phyloP scores from a whole-genome alignment of 2,113 vertebrate genomes.

The Peromyscus leucopus region DNA sequence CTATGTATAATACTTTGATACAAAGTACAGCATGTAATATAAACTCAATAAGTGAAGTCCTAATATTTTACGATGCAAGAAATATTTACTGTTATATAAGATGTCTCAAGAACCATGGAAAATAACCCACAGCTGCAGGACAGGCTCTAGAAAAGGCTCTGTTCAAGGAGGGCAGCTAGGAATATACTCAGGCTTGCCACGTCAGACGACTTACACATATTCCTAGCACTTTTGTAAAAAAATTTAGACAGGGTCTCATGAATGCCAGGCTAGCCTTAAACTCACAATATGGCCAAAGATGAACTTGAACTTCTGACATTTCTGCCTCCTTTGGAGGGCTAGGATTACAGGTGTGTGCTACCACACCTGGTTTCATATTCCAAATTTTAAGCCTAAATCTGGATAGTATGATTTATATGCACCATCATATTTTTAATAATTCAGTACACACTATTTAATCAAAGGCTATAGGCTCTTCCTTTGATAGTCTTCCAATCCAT shows the following conservation, averaged over 20 bases:
- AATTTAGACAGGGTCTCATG: background rate
- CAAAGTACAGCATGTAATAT: slow-evolving; percentile 10
- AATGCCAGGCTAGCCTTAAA: no score
- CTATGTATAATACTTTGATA: slow-evolving; percentile 45
- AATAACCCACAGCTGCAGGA: background rate
- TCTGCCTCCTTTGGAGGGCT: background rate
- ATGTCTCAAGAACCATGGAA: background rate
- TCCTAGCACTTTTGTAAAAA: background rate
- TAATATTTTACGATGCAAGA: slow-evolving; percentile 40
- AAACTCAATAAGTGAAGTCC: slow-evolving; percentile 38
- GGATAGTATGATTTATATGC: background rate
- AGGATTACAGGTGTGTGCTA: no score
- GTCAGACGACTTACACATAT: background rate
- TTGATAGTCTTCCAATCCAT: background rate
- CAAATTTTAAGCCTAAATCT: slow-evolving; percentile 13
- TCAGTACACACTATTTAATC: background rate
- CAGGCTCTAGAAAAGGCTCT: background rate
- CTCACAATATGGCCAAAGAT: background rate
- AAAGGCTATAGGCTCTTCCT: background rate
- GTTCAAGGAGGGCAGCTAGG: background rate
- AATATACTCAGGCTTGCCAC: background rate
- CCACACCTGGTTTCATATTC: background rate
- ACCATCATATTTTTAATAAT: slow-evolving; percentile 24
- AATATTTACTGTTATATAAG: slow-evolving; percentile 41
- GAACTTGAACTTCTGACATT: no score